phyloP scores from a whole-genome alignment of 1,140 invertebrate genomes.

The Andricus grossulariae region DNA sequence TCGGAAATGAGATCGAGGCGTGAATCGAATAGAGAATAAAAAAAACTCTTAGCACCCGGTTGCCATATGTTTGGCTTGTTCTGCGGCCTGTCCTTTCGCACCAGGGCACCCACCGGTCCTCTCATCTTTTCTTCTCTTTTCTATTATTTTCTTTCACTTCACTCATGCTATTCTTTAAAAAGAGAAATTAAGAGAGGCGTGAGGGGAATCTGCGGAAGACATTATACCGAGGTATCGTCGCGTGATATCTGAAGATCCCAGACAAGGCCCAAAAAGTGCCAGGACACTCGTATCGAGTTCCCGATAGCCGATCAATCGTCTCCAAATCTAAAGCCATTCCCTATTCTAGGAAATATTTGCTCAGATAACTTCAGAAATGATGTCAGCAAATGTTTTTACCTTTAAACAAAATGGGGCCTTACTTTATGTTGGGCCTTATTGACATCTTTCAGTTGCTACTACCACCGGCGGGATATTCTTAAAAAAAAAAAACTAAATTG shows the following conservation, averaged over 20 bases:
- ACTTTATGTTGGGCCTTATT: background rate
- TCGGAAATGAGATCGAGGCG: constrained; percentile 18
- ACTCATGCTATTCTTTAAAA: background rate
- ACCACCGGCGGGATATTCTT: no score
- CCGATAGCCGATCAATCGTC: background rate
- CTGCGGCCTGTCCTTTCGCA: constrained; percentile 17
- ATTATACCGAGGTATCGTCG: constrained; percentile 38
- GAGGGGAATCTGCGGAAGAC: constrained; percentile 49
- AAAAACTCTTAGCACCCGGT: constrained; percentile 17
- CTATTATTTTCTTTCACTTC: background rate
- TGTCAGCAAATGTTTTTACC: no score
- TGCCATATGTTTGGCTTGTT: constrained; percentile 27
- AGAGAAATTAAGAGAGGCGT: background rate
- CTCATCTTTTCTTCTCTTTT: constrained; percentile 1
- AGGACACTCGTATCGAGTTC: background rate
- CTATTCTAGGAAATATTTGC: background rate
- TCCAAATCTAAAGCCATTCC: background rate
- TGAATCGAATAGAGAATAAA: constrained; percentile 6
- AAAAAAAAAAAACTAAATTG: no score
- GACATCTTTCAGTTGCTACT: no score
- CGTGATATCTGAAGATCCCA: constrained; percentile 41
- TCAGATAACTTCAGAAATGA: no score
- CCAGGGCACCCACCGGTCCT: constrained; percentile 9
- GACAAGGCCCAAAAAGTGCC: background rate
- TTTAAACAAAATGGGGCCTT: no score